These are phyloP conservation scores for Tyrannus savana DNA, from an alignment of 2,113 vertebrate species.

Conservation along the genomic window DNA sequence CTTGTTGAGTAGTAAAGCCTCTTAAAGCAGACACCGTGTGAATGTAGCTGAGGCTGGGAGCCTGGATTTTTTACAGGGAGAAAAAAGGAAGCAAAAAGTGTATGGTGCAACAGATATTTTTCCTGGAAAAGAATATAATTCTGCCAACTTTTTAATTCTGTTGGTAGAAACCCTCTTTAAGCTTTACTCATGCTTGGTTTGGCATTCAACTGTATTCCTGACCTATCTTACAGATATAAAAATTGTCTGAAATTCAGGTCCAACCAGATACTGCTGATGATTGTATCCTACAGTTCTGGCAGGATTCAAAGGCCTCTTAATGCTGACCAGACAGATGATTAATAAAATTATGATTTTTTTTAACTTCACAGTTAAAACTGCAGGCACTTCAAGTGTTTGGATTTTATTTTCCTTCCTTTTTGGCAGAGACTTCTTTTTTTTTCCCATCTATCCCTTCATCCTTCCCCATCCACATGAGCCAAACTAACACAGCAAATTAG, in stretches of 20 bases:
- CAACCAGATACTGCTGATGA: not conserved
- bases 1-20: not conserved
- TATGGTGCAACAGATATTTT: not conserved
- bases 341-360: not conserved
- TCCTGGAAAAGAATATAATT: not conserved
- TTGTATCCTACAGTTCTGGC: not conserved
- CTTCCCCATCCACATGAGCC: not conserved
- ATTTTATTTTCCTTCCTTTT: not conserved
- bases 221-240: not conserved
- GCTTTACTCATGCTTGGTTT: not conserved
- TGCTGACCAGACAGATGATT: not conserved
- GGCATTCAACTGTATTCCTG: not conserved
- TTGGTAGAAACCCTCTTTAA: not conserved
- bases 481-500: not conserved
- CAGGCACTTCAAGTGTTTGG: not conserved
- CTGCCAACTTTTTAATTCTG: not conserved
- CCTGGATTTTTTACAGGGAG: not conserved
- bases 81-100: not conserved
- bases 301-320: not conserved
- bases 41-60: not conserved
- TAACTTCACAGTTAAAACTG: not conserved
- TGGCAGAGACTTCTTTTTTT: not conserved
- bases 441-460: not conserved
- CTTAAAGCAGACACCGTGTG: not conserved
- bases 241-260: not conserved